Conservation (phyloP, 1,140 invertebrate species). For the Leptonema lineaticorne region DNA sequence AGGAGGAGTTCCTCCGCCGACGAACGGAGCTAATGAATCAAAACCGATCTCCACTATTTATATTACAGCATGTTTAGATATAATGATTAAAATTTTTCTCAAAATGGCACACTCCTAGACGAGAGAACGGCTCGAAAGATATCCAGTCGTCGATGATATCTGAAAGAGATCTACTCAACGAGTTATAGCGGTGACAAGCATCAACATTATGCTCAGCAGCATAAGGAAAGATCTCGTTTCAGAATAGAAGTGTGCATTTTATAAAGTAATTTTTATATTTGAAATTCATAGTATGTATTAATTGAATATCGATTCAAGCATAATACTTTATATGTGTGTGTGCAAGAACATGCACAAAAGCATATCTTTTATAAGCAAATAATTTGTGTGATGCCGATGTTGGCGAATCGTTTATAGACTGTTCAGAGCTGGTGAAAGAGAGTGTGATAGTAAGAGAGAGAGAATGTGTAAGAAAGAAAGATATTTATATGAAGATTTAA, state of each 20-base stretch:
- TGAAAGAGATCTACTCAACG: no score
- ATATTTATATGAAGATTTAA: no score
- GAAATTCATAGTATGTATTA: neutral
- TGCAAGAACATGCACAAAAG: no score
- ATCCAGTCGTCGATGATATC: no score
- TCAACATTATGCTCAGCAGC: neutral
- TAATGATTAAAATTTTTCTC: neutral
- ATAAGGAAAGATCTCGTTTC: neutral
- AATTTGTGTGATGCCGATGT: constrained; percentile 1
- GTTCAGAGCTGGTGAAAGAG: no score
- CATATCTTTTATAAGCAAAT: constrained; percentile 24
- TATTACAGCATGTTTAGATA: neutral
- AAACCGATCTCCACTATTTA: neutral
- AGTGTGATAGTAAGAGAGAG: no score
- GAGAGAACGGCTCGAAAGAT: no score
- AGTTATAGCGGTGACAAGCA: no score
- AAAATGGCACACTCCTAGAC: neutral
- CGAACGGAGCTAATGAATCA: constrained; percentile 3
- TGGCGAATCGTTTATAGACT: constrained; percentile 3
- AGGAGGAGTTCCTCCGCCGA: constrained; percentile 18
- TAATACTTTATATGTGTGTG: no score
- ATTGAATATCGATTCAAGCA: neutral
- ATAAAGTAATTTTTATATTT: constrained; percentile 8
- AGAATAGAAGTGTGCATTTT: neutral
- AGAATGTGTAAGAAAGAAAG: no score